Base-by-base conservation (phyloP, 1,140 invertebrate genomes). In the Rhizoglyphus robini region DNA sequence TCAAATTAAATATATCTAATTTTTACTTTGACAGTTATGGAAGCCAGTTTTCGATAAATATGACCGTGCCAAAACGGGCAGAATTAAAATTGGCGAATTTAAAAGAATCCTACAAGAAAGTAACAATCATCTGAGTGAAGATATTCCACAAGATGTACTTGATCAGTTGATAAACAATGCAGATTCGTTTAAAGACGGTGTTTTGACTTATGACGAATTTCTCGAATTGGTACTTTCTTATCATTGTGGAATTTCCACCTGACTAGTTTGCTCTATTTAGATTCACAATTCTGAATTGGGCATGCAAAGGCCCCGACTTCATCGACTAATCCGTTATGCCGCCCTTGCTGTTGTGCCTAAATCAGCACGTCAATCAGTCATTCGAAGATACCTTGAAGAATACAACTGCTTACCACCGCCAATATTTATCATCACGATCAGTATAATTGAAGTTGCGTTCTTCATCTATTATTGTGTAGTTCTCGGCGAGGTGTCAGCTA, bases 351-450 rank as follows among this genome's bases (percentile, higher is more conserved):
- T 75, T 59, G 83, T 73, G 79, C 78, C 74, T 72, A 81, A 73
- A 86, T 88, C 79, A 60, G 68, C 70, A 60, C 68, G 67, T 85
- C 85, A 20, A 78, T 68, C 69, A 0, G 65, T 70, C 20, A 66
- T 73, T 1, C 70, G 75, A 5, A 67, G 81, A 27, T 92, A 92
- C 74, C 84, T 90, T 72, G 86, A 90, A 70, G 82, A 90, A 73
- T 92, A 92, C 77, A 84, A 81, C 31, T 90, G 88, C 41, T 62
- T 66, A 51, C 89, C 89, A 25, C 90, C 89, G 1, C 85, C 89
- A 2, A 69, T 95, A 38, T 88, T 87, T 69, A 90, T 94, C 86
- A 79, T 92, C 4, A 59, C 77, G 8, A 74, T 81, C 61, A 78
- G 75, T 59, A 58, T 69, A 23, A 62, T 67, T 15, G 60, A 72